Conservation (phyloP, 2,113 vertebrate species). For the Quiscalus mexicanus region DNA sequence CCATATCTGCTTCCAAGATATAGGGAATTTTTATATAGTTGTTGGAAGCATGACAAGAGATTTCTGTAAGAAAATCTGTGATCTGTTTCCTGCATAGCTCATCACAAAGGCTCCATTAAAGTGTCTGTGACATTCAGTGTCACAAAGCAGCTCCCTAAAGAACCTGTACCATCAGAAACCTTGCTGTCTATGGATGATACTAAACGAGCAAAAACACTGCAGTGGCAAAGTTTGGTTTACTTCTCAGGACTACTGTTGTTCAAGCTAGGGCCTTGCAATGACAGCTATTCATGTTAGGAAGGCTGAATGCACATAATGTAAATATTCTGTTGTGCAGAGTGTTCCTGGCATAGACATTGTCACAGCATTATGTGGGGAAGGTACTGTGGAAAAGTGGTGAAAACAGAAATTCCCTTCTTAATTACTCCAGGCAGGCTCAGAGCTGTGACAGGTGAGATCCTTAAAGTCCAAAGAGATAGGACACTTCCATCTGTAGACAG, state of each 20-base stretch:
- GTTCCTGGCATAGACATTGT: neutral
- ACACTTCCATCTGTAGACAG: neutral
- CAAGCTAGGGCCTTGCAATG: neutral
- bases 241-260: neutral
- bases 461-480: neutral
- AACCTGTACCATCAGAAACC: neutral
- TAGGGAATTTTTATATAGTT: neutral
- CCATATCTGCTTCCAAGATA: neutral
- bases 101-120: neutral
- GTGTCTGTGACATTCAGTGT: neutral
- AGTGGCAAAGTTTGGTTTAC: neutral
- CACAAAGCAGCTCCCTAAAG: neutral
- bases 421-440: neutral
- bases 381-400: neutral
- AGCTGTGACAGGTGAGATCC: neutral
- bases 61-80: neutral
- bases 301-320: neutral
- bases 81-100: neutral
- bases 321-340: neutral
- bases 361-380: neutral
- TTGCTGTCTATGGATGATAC: neutral
- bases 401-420: neutral
- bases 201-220: neutral
- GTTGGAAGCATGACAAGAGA: neutral
- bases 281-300: neutral